These are phyloP conservation scores for Corynorhinus townsendii DNA, from an alignment of 2,113 vertebrate genomes.

Conservation along the genomic window DNA sequence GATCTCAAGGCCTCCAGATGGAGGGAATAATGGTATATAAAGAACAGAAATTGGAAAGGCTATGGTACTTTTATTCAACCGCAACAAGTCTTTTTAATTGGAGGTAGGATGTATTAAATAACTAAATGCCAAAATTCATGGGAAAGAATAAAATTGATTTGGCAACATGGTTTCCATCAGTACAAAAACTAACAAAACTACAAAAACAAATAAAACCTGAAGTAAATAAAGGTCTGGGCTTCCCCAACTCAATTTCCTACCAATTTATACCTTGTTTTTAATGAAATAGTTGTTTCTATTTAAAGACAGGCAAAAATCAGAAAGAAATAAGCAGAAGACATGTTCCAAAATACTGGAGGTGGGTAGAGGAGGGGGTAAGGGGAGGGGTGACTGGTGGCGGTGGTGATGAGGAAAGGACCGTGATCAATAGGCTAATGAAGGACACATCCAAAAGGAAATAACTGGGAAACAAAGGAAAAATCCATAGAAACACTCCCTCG, in stretches of 20 bases:
- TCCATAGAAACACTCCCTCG: neutral
- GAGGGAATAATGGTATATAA: neutral
- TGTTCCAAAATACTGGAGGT: neutral
- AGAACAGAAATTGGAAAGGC: neutral
- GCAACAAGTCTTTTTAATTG: neutral
- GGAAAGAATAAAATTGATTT: neutral
- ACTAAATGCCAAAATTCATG: neutral
- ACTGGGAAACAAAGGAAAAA: neutral
- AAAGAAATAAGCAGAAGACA: neutral
- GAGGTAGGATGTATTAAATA: neutral
- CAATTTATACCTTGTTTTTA: neutral
- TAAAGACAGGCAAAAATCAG: neutral
- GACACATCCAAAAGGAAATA: neutral
- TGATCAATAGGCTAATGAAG: neutral
- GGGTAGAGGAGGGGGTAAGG: accelerated
- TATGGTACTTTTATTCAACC: neutral
- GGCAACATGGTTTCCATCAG: neutral
- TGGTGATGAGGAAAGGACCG: neutral
- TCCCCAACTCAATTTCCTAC: neutral
- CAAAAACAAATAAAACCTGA: neutral
- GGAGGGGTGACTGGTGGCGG: accelerated
- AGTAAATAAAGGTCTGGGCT: neutral
- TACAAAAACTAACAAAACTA: neutral
- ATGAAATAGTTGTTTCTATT: neutral
- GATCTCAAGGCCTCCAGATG: neutral